Conservation (phyloP, 2,113 vertebrate genomes). For the Nanorana parkeri region DNA sequence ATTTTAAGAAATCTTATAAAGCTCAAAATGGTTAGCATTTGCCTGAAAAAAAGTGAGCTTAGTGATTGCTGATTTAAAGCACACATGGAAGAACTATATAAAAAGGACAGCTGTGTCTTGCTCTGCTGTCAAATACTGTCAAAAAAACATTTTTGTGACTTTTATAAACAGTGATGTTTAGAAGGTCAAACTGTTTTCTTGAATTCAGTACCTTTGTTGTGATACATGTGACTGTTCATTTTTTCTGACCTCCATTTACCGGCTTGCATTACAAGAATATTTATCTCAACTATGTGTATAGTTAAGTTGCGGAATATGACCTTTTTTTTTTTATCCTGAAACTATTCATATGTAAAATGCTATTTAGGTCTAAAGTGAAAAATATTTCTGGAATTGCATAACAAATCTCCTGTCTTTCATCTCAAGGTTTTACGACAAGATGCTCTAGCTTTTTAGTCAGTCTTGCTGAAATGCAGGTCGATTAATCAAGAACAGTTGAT, state of each 20-base stretch:
- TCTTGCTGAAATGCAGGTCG: neutral
- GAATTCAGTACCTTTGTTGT: neutral
- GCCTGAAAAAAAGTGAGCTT: neutral
- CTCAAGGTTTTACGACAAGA: neutral
- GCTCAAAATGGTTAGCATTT: neutral
- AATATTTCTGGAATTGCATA: no score
- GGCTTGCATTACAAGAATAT: no score
- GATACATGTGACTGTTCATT: conserved; percentile 17
- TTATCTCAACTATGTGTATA: no score
- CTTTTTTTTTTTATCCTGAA: no score
- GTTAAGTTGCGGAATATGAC: neutral
- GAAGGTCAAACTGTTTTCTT: conserved; percentile 34
- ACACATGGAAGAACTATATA: conserved; percentile 16
- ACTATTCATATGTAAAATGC: no score
- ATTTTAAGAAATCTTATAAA: neutral
- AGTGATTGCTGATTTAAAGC: conserved; percentile 21
- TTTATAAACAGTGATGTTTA: conserved; percentile 1
- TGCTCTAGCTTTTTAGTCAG: neutral
- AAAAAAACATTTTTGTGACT: conserved; percentile 34
- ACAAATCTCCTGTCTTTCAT: neutral
- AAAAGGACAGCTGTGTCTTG: conserved; percentile 15
- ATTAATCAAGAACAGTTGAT: neutral
- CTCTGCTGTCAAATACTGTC: neutral
- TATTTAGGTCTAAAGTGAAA: no score
- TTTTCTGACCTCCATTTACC: neutral